Conservation (phyloP, 2,888 invertebrate species). For the Tenodera sinensis region DNA sequence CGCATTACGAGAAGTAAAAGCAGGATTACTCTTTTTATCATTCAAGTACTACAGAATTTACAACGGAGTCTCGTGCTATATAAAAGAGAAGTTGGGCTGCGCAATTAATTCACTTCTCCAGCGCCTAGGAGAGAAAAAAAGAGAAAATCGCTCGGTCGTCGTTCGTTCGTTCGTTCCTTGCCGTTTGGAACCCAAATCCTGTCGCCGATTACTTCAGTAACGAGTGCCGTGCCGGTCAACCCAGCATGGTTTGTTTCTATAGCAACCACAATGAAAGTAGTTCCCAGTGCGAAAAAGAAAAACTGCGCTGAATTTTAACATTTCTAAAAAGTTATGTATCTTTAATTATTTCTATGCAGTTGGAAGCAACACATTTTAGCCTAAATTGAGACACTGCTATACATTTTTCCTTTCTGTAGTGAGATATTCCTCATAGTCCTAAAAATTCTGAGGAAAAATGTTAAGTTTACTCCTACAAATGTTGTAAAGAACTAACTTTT, state of each 20-base stretch:
- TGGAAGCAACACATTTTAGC: too few species aligned
- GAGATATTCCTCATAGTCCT: too few species aligned
- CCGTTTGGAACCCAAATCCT: background rate
- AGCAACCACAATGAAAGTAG: background rate
- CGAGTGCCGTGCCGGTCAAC: background rate
- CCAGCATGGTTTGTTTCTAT: background rate
- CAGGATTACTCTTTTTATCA: background rate
- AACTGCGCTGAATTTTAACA: too few species aligned
- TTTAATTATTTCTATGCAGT: too few species aligned
- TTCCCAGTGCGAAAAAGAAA: background rate
- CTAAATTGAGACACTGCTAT: too few species aligned
- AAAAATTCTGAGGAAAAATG: too few species aligned
- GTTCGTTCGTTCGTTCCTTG: background rate
- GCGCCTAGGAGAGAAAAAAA: background rate
- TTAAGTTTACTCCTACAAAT: too few species aligned
- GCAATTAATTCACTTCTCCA: background rate
- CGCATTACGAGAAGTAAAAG: background rate
- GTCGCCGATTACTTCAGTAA: background rate
- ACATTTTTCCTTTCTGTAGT: too few species aligned
- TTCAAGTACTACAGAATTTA: background rate
- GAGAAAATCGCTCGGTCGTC: background rate
- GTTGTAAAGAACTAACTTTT: too few species aligned
- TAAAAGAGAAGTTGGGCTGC: background rate
- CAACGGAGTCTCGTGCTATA: background rate
- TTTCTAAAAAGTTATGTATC: too few species aligned